phyloP scores from a whole-genome alignment of 1,140 invertebrate species.

The Macrocentrus cingulum region DNA sequence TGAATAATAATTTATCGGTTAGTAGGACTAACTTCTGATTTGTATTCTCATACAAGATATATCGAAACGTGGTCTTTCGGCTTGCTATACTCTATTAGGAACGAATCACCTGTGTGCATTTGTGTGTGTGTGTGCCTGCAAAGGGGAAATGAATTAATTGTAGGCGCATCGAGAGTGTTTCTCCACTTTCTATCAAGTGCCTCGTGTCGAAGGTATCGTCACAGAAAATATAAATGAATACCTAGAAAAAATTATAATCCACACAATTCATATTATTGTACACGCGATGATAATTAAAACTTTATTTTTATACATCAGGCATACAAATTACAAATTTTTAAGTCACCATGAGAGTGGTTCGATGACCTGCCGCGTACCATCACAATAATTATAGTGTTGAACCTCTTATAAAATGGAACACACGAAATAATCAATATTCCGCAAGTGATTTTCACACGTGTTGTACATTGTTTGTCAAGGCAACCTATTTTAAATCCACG shows the following conservation, averaged over 20 bases:
- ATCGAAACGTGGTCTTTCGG: too few relatives aligned
- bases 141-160: slow-evolving; percentile 4
- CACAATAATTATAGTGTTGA: too few relatives aligned
- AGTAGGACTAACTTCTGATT: not conserved
- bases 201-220: not conserved
- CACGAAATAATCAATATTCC: slow-evolving; percentile 17
- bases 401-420: slow-evolving; percentile 6
- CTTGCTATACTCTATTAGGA: not conserved
- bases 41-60: not conserved
- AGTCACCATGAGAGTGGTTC: too few relatives aligned
- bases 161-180: slow-evolving; percentile 9
- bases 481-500: slow-evolving; percentile 1
- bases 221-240: not conserved
- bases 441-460: slow-evolving; percentile 3
- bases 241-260: not conserved
- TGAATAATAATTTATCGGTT: slow-evolving; percentile 1
- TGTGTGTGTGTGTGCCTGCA: not conserved
- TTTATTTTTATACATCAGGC: too few relatives aligned
- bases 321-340: too few relatives aligned
- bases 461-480: slow-evolving; percentile 1
- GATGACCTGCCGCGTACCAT: too few relatives aligned
- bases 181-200: slow-evolving; percentile 3
- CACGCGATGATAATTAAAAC: not conserved
- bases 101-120: not conserved
- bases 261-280: not conserved